Conservation (phyloP, 2,797 vertebrate species). For the Lycodopsis pacificus region DNA sequence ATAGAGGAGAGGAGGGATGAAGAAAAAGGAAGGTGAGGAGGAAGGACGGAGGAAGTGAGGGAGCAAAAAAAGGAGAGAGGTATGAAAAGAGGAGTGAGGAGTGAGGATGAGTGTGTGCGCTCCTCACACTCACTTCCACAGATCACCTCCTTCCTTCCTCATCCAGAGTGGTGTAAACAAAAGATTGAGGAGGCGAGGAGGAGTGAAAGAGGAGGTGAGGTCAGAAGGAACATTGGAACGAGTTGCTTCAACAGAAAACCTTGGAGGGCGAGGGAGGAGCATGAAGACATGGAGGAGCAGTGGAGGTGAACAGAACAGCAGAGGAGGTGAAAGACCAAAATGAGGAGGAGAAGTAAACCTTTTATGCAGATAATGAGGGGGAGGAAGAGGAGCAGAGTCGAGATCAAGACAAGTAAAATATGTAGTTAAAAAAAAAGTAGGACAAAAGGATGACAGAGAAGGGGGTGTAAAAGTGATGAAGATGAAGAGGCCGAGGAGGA, state of each 20-base stretch:
- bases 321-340: neutral
- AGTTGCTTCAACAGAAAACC: neutral
- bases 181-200: neutral
- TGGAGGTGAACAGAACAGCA: neutral
- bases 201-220: neutral
- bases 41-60: neutral
- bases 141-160: neutral
- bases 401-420: neutral
- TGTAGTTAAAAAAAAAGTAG: neutral
- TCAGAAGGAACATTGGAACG: neutral
- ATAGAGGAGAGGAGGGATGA: neutral
- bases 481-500: neutral
- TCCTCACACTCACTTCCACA: neutral
- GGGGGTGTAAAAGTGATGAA: neutral
- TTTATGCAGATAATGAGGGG: neutral
- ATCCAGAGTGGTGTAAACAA: neutral
- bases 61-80: neutral
- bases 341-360: neutral
- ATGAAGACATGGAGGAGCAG: neutral
- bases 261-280: neutral
- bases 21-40: neutral
- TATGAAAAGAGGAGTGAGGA: too few relatives aligned
- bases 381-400: neutral
- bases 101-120: neutral
- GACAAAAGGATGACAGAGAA: neutral